These are phyloP conservation scores for Hippoglossus hippoglossus DNA, from an alignment of 2,797 vertebrate genomes.

Conservation along the genomic window DNA sequence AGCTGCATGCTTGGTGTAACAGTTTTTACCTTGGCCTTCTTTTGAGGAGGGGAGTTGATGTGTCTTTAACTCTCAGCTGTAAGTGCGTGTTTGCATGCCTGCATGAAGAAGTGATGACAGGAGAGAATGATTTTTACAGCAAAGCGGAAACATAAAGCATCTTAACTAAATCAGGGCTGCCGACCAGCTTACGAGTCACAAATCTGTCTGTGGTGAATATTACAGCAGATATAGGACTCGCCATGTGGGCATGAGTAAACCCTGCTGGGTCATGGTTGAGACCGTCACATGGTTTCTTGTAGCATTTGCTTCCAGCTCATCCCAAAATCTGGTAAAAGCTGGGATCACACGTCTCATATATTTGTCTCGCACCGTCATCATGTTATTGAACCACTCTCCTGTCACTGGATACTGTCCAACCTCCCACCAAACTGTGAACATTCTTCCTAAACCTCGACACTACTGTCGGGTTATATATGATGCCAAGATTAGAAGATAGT, in stretches of 20 bases:
- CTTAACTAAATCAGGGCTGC: conserved; percentile 44
- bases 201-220: conserved; percentile 27
- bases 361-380: conserved; percentile 15
- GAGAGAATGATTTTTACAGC: conserved; percentile 52
- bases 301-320: conserved; percentile 21
- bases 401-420: conserved; percentile 31
- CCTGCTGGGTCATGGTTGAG: conserved; percentile 57
- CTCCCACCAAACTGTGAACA: conserved; percentile 46
- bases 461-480: conserved; percentile 17
- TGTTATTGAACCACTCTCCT: conserved; percentile 23
- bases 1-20: conserved; percentile 55
- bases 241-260: conserved; percentile 41
- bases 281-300: conserved; percentile 41
- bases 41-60: conserved; percentile 17
- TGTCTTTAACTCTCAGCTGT: conserved; percentile 22
- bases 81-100: conserved; percentile 67
- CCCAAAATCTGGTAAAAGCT: conserved; percentile 21
- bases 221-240: conserved; percentile 9
- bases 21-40: conserved; percentile 33
- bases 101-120: conserved; percentile 58
- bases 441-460: conserved; percentile 7
- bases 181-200: conserved; percentile 32
- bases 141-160: conserved; percentile 49
- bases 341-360: conserved; percentile 12
- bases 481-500: conserved; percentile 8